A percentile compares a stretch with the other conserved stretches of the same genome.
These are phyloP conservation scores for Drosophila kanekoi DNA, from an alignment of 2,888 invertebrate genomes.

Conservation along the genomic window DNA sequence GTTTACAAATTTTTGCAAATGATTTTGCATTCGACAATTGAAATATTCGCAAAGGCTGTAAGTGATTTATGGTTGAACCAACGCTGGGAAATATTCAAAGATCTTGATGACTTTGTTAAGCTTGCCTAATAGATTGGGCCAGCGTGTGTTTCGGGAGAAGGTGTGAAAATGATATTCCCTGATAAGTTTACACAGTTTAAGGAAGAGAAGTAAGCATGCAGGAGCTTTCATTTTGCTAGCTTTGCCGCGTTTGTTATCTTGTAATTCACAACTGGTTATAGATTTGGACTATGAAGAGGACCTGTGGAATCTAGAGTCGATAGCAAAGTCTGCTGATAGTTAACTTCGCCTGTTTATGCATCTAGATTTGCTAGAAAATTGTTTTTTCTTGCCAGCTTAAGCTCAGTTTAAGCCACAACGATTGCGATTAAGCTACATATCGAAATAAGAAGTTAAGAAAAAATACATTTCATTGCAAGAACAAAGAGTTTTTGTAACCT, in stretches of 20 bases:
- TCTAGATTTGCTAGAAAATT: too few relatives aligned
- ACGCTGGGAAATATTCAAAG: constrained; percentile 37
- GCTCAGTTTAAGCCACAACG: too few relatives aligned
- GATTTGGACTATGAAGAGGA: too few relatives aligned
- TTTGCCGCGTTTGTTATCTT: too few relatives aligned
- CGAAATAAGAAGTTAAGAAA: not conserved
- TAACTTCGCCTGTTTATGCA: too few relatives aligned
- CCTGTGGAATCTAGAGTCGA: too few relatives aligned
- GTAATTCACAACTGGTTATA: too few relatives aligned
- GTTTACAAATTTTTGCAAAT: constrained; percentile 78
- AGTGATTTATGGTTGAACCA: constrained; percentile 58
- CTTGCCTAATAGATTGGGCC: constrained; percentile 20
- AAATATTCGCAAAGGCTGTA: constrained; percentile 35
- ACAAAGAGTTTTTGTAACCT: constrained; percentile 21
- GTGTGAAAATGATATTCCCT: constrained; percentile 14
- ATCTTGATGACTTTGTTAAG: constrained; percentile 55
- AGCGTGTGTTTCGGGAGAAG: constrained; percentile 4
- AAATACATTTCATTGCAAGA: not conserved
- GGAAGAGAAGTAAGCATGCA: too few relatives aligned
- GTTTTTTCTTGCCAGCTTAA: too few relatives aligned
- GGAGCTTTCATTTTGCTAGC: too few relatives aligned
- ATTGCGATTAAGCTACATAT: too few relatives aligned
- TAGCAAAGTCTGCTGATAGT: too few relatives aligned
- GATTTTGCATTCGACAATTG: constrained; percentile 63
- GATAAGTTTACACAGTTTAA: not conserved